Conservation (phyloP, 2,797 vertebrate genomes). For the Enteromius fasciolatus region DNA sequence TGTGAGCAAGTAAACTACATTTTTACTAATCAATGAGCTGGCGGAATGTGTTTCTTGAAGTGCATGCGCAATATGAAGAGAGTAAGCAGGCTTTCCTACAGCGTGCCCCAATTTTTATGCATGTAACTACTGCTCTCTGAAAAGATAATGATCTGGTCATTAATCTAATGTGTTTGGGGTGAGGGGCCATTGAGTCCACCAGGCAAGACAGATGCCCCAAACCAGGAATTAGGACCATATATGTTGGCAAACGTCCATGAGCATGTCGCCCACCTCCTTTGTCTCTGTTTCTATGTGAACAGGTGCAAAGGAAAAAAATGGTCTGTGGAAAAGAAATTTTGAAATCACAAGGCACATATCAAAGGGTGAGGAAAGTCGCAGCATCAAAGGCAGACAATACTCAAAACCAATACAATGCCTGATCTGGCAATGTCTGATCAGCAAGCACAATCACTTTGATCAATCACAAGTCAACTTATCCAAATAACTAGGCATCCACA, state of each 20-base stretch:
- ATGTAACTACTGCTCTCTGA: slow-evolving; percentile 31
- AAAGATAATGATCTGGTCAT: slow-evolving; percentile 44
- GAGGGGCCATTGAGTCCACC: slow-evolving; percentile 18
- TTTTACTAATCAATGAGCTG: background rate
- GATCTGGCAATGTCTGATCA: slow-evolving; percentile 26
- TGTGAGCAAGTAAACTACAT: slow-evolving; percentile 9
- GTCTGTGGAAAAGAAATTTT: slow-evolving; percentile 9
- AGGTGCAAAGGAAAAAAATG: slow-evolving; percentile 23
- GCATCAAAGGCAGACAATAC: slow-evolving; percentile 41
- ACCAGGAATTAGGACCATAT: slow-evolving; percentile 28
- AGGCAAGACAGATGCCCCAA: slow-evolving; percentile 31
- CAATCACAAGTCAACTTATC: slow-evolving; percentile 24
- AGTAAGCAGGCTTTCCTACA: slow-evolving; percentile 1
- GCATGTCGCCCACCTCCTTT: slow-evolving; percentile 12
- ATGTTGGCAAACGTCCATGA: slow-evolving; percentile 18
- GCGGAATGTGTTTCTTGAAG: slow-evolving; percentile 24
- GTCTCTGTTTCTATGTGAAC: slow-evolving; percentile 8
- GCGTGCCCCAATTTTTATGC: slow-evolving; percentile 5
- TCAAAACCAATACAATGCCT: slow-evolving; percentile 41
- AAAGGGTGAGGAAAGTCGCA: slow-evolving; percentile 33
- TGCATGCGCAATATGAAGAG: background rate
- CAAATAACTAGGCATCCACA: slow-evolving; percentile 20
- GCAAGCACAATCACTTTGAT: slow-evolving; percentile 19
- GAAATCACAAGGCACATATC: slow-evolving; percentile 40
- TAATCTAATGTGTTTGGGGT: slow-evolving; percentile 47